Evolutionary conservation across 2,113 vertebrate genomes (phyloP).

Genomic region (Chinchilla lanigera): DNA sequence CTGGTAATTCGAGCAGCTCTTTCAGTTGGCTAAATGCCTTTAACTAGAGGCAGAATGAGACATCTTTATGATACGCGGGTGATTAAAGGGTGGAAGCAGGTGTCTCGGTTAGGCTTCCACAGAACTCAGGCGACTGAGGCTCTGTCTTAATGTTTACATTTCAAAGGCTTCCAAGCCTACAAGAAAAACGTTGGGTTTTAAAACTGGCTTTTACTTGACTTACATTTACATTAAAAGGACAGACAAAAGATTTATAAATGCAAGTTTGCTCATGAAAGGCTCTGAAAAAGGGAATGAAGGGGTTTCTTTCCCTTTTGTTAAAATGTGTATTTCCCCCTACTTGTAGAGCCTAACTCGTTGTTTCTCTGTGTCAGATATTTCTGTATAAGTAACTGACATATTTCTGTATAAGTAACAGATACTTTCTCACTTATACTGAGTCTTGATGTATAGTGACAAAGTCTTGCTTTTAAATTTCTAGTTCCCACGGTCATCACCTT

Average conservation of each 20-base stretch:
- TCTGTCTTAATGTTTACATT: background rate
- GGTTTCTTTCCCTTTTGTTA: background rate
- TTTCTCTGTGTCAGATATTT: background rate
- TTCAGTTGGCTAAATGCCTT: constrained; percentile 11
- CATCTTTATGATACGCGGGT: background rate
- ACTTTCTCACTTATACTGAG: background rate
- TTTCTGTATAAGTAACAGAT: background rate
- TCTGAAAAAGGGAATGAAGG: background rate
- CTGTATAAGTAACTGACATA: background rate
- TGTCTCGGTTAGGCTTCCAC: background rate
- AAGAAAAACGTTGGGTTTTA: background rate
- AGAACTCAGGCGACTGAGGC: background rate
- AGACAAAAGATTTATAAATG: background rate
- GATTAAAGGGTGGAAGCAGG: background rate
- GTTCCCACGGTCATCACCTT: background rate
- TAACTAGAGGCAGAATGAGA: background rate
- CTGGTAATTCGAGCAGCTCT: background rate
- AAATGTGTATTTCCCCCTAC: background rate
- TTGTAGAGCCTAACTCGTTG: constrained; percentile 24
- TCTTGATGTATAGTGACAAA: background rate
- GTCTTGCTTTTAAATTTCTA: constrained; percentile 31
- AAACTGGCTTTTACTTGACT: background rate
- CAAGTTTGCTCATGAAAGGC: background rate
- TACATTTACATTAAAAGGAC: background rate
- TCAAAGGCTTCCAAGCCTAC: background rate